Conservation (phyloP, 1,140 invertebrate genomes). For the Drosophila nikananu region DNA sequence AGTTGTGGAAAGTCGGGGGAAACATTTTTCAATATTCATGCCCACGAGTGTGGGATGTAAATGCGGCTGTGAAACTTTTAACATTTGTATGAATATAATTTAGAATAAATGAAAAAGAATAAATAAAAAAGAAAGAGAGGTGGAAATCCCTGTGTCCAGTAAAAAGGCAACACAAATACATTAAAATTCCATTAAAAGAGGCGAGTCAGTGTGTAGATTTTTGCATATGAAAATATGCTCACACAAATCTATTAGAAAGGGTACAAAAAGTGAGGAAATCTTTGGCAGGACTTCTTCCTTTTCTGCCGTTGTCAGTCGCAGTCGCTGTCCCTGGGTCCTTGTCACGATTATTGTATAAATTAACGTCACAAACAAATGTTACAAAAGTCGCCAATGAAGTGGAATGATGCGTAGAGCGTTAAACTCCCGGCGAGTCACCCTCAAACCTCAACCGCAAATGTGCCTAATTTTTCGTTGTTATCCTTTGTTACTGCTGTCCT, state of each 20-base stretch:
- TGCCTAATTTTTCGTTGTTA: constrained; percentile 83
- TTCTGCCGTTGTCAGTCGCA: constrained; percentile 45
- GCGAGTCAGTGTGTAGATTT: constrained; percentile 35
- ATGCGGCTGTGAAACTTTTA: constrained; percentile 71
- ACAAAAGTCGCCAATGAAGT: constrained; percentile 85
- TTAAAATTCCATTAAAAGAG: constrained; percentile 82
- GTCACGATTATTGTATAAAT: constrained; percentile 85
- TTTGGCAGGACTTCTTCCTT: constrained; percentile 13
- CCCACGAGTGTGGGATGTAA: constrained; percentile 62
- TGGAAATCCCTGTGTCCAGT: constrained; percentile 19
- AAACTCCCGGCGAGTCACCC: constrained; percentile 31
- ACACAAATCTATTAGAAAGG: not conserved
- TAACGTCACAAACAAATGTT: constrained; percentile 85
- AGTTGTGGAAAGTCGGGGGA: constrained; percentile 54
- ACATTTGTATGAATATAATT: constrained; percentile 84
- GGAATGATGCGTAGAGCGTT: constrained; percentile 72
- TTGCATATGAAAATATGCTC: constrained; percentile 23
- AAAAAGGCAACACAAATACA: constrained; percentile 63
- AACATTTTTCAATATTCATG: constrained; percentile 82
- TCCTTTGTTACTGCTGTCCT: constrained; percentile 69
- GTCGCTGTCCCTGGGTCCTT: constrained; percentile 53
- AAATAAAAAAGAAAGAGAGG: not conserved
- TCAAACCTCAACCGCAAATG: constrained; percentile 63
- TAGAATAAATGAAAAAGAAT: constrained; percentile 65
- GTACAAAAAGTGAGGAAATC: not conserved